Percentiles rank a stretch among this genome's conserved stretches.
Conservation (phyloP, 2,113 vertebrate genomes). For the Gymnocephalus cernua region DNA sequence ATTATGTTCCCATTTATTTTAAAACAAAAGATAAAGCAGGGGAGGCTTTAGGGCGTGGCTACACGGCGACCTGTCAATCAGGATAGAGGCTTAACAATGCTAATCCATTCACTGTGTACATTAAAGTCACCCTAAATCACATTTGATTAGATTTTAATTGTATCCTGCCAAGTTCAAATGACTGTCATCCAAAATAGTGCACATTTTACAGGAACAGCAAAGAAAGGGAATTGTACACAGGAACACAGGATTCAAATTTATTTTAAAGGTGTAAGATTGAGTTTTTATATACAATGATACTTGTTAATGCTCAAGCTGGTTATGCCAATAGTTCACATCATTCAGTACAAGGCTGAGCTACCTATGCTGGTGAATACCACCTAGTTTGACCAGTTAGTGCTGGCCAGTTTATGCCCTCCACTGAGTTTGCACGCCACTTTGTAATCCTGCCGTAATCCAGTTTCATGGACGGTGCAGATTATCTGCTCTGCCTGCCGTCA, state of each 20-base stretch:
- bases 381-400: conserved; percentile 21
- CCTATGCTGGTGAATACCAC: conserved; percentile 23
- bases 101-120: too few relatives aligned
- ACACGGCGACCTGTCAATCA: too few relatives aligned
- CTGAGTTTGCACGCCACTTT: conserved; percentile 45
- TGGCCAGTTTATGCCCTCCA: conserved; percentile 35
- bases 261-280: not conserved
- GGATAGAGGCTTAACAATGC: too few relatives aligned
- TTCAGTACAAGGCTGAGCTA: not conserved
- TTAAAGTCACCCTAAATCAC: not conserved
- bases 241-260: not conserved
- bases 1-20: too few relatives aligned
- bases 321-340: not conserved
- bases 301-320: not conserved
- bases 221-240: not conserved
- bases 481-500: conserved; percentile 60
- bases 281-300: too few relatives aligned
- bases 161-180: not conserved
- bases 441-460: conserved; percentile 78
- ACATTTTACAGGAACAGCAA: not conserved
- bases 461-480: conserved; percentile 67
- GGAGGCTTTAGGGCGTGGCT: too few relatives aligned
- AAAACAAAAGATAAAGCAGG: too few relatives aligned
- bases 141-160: not conserved
- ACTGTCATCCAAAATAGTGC: not conserved